Conservation (phyloP, 2,797 vertebrate genomes). For the Acrocephalus scirpaceus region DNA sequence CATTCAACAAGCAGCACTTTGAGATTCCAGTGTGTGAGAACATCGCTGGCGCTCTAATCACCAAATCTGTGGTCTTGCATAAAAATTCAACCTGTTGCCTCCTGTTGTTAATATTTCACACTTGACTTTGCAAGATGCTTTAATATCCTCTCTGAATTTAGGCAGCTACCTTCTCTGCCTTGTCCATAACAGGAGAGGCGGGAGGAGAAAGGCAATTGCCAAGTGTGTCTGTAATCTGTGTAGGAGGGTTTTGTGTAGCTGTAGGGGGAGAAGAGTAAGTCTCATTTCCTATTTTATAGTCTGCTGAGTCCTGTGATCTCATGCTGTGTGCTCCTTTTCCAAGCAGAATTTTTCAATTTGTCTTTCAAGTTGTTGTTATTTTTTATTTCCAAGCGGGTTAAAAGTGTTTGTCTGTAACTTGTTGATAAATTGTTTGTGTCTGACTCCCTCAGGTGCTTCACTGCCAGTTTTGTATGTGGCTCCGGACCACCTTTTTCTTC, state of each 20-base stretch:
- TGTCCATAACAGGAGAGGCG: neutral
- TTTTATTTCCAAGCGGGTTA: constrained; percentile 62
- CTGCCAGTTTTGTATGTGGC: neutral
- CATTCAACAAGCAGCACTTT: constrained; percentile 14
- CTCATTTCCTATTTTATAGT: constrained; percentile 68
- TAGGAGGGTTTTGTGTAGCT: constrained; percentile 56
- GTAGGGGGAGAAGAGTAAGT: constrained; percentile 49
- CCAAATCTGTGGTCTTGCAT: constrained; percentile 62
- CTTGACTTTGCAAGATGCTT: constrained; percentile 53
- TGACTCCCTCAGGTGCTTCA: neutral
- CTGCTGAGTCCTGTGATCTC: constrained; percentile 58
- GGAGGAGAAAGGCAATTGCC: constrained; percentile 55
- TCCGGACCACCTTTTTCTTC: neutral
- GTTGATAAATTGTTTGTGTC: constrained; percentile 7
- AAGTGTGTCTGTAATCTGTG: constrained; percentile 36
- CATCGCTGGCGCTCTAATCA: neutral
- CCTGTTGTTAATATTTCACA: constrained; percentile 66
- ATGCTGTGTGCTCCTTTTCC: constrained; percentile 50
- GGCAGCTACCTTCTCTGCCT: constrained; percentile 34
- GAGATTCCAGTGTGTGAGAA: constrained; percentile 2
- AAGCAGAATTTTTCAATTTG: constrained; percentile 59
- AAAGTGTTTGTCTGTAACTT: constrained; percentile 34
- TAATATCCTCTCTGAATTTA: constrained; percentile 30
- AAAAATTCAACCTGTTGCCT: constrained; percentile 32
- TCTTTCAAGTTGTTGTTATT: constrained; percentile 43